Evolutionary conservation across 2,113 vertebrate species (phyloP), one percentile per base, ranked within the genome.

Genomic region (Bubo bubo): DNA sequence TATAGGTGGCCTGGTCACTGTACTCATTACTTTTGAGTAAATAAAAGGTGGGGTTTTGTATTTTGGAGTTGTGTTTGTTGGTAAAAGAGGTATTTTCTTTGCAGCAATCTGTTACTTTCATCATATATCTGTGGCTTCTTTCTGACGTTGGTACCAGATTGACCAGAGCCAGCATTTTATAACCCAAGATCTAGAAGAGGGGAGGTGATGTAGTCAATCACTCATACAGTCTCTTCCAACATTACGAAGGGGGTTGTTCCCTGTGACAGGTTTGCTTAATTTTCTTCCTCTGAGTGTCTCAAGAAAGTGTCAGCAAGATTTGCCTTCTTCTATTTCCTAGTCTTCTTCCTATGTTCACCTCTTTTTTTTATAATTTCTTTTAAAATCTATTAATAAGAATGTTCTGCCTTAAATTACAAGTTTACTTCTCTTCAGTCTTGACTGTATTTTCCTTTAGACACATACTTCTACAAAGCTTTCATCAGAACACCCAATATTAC

Each of bases 1-100:
- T 86, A 72, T 76, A 95, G 94, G 89, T 94, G 93, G 95, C 73
- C 91, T 94, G 70, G 56, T 92, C 88, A 96, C 88, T 82, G 84
- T 8, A 76, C n/a, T 86, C 74, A 58, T 84, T 90, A 88, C 30
- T 89, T 71, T 32, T 41, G 52, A 88, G 71, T 62, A 90, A 86
- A 90, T 83, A 70, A 80, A 90, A 84, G 34, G n/a, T n/a, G 50
- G 49, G 10, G 16, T 0, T 72, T 95, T 85, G 26, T 52, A 86
- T 81, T 93, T 62, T 81, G 80, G 84, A 83, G n/a, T 45, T 74
- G 19, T n/a, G 64, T 22, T 83, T 94, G 63, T 84, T 86, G 62
- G 59, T 50, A 79, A 90, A 95, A 83, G 56, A 90, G 50, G 32
- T 47, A 56, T 47, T 72, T 79, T 75, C 53, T 88, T 79, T 32